phyloP scores from a whole-genome alignment of 2,113 vertebrate genomes.

The Aegypius monachus region DNA sequence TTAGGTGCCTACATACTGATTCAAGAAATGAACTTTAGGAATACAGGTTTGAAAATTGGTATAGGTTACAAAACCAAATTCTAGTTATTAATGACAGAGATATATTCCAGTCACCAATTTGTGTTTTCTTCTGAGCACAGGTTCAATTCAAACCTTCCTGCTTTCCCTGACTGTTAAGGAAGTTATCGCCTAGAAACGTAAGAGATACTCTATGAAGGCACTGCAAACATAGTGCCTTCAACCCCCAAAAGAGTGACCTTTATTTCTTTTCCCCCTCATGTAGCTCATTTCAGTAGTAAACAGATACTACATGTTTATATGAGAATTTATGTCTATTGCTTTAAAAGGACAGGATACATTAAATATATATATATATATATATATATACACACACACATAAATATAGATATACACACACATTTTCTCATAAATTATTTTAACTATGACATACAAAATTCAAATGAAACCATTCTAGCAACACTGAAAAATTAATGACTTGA shows the following conservation, averaged over 20 bases:
- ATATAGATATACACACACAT: not conserved
- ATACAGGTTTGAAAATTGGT: not conserved
- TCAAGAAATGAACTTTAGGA: not conserved
- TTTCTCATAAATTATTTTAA: not conserved
- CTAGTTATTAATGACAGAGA: not conserved
- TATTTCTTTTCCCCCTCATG: not conserved
- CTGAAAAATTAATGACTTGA: not conserved
- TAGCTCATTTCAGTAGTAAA: not conserved
- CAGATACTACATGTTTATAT: not conserved
- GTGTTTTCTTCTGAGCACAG: not conserved
- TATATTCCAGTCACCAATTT: not conserved
- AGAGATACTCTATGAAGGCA: not conserved
- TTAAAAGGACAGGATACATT: not conserved
- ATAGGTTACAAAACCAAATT: not conserved
- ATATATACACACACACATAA: not conserved
- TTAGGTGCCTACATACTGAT: not conserved
- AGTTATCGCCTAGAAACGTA: not conserved
- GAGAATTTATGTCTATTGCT: not conserved
- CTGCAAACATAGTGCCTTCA: not conserved
- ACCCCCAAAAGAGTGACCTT: accelerated
- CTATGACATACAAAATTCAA: not conserved
- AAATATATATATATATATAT: not conserved
- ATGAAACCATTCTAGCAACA: not conserved
- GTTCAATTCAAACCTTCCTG: not conserved
- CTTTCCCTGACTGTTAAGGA: not conserved